A percentile compares a stretch with the other conserved stretches of the same genome.
phyloP scores from a whole-genome alignment of 2,888 invertebrate species.

The Macaria liturata region DNA sequence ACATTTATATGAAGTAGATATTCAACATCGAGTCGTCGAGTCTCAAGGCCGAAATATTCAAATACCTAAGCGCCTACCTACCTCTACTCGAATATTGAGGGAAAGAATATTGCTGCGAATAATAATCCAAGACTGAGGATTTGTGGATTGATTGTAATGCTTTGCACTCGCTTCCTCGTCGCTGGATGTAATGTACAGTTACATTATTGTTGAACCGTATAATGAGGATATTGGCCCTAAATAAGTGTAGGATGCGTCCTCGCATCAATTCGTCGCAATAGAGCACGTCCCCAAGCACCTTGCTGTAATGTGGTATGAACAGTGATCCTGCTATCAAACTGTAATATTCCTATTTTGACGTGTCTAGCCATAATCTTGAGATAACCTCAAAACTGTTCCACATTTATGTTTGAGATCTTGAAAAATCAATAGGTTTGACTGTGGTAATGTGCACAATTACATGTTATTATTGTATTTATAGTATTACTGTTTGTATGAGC shows the following conservation, averaged over 20 bases:
- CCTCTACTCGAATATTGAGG: constrained; percentile 41
- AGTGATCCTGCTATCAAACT: constrained; percentile 10
- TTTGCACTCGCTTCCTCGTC: neutral
- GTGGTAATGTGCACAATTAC: no score
- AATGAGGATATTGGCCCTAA: constrained; percentile 32
- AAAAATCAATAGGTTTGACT: neutral
- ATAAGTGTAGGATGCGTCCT: constrained; percentile 42
- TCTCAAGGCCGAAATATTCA: constrained; percentile 82
- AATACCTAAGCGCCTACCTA: constrained; percentile 67
- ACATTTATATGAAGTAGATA: constrained; percentile 71
- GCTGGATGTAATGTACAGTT: constrained; percentile 25
- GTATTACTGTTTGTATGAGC: neutral
- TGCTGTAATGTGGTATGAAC: constrained; percentile 3
- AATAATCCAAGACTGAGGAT: constrained; percentile 36
- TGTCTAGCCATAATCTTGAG: constrained; percentile 43
- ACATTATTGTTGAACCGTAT: constrained; percentile 16
- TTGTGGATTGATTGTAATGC: constrained; percentile 3
- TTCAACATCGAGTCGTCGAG: constrained; percentile 76
- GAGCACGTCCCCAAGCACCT: constrained; percentile 20
- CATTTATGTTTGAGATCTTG: neutral
- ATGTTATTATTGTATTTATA: no score
- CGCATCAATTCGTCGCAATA: constrained; percentile 55
- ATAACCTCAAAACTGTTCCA: constrained; percentile 69
- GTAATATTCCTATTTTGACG: constrained; percentile 27
- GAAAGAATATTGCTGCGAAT: constrained; percentile 62